Conservation (phyloP, 2,797 vertebrate genomes). For the Characodon lateralis region DNA sequence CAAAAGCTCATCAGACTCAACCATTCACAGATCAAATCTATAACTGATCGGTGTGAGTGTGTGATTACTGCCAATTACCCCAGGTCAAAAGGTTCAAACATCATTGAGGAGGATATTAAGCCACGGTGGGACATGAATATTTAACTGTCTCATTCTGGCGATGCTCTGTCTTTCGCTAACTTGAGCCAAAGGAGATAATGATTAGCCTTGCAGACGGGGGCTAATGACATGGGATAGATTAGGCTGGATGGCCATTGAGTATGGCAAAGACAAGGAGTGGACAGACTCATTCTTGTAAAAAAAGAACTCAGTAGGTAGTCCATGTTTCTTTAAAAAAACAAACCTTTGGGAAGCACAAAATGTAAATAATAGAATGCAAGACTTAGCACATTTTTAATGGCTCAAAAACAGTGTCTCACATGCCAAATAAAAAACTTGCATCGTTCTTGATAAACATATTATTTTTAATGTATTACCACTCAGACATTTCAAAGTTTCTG, state of each 20-base stretch:
- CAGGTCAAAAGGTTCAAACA: conserved; percentile 69
- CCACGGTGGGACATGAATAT: conserved; percentile 75
- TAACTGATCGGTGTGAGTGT: conserved; percentile 46
- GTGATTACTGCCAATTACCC: conserved; percentile 67
- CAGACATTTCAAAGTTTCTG: neutral
- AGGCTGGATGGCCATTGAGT: conserved; percentile 66
- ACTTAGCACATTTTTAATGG: neutral
- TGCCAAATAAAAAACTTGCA: neutral
- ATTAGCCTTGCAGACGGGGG: conserved; percentile 69
- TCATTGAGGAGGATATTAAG: conserved; percentile 75
- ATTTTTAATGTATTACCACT: neutral
- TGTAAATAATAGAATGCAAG: neutral
- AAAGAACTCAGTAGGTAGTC: neutral
- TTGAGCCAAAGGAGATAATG: conserved; percentile 71
- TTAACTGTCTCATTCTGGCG: conserved; percentile 75
- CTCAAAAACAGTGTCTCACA: neutral
- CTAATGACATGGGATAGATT: conserved; percentile 75
- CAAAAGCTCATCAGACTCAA: conserved; percentile 59
- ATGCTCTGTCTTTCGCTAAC: conserved; percentile 62
- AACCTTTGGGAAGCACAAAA: neutral
- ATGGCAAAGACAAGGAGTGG: conserved; percentile 48
- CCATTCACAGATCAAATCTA: conserved; percentile 55
- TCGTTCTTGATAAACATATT: neutral
- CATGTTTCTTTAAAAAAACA: neutral
- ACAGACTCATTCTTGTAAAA: conserved; percentile 31